Evolutionary conservation across 2,113 vertebrate species (phyloP), one percentile per base, ranked within the genome.

Genomic region (Pimephales promelas): DNA sequence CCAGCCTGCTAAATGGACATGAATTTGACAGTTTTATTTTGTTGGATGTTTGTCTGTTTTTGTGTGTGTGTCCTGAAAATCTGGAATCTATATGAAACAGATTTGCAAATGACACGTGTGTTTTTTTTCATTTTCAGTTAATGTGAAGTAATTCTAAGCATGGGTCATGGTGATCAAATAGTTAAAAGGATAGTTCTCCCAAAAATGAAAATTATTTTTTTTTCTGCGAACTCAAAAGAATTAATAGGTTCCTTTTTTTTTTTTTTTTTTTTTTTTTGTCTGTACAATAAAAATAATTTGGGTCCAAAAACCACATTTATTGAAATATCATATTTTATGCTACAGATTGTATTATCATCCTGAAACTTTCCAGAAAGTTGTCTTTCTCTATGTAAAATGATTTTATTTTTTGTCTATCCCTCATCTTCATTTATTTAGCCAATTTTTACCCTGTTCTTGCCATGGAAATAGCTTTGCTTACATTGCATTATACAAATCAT

Each of bases 1-100:
- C 87, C 89, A 86, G 87, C 64, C 31, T 72, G 83, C 84, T 86
- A 87, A 87, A 83, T 80, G 76, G 43, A 71, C 86, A 76, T 14
- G 52, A 43, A 40, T 26, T 82, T 79, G 79, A 82, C 79, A 18
- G 24, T 78, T 54, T 61, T n/a, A 77, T 83, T 87, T 77, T 49
- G 34, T 81, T 83, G 86, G 81, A 83, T 28, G 28, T 76, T 43
- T 57, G 20, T 18, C 40, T 79, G 77, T 47, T 56, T 28, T 73
- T n/a, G 47, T 54, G 68, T 74, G 76, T 87, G 28, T 40, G 20
- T 22, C 28, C 64, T 68, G 34, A 68, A n/a, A 40, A 40, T 40
- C 4, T 68, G 4, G 10, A 20, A 40, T 68, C 64, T 22, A 68
- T 6, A 40, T 40, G 34, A 68, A 40, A 68, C 64, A 0, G 16